Evolutionary conservation across 2,888 invertebrate species (phyloP), one percentile per base, ranked within the genome.

Genomic region (Acleris holmiana): DNA sequence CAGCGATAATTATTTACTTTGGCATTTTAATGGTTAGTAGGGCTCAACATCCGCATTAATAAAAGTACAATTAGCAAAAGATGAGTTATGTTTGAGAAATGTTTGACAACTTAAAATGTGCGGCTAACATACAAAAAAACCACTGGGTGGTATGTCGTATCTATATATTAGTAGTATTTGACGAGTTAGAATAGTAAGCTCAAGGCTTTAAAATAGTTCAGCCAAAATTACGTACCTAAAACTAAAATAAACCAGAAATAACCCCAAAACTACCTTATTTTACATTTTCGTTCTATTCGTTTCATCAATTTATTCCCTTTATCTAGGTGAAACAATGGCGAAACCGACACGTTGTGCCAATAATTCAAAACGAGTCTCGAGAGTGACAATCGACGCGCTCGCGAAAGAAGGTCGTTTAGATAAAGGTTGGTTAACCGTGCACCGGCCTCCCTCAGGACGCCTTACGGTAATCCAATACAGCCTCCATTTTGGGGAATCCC

Each of bases 391-490:
- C 44, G 54, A 50, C 44, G 21, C 23, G 35, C 54, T 54, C 18
- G 53, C 29, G 35, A 57, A 40, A 63, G 60, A 66, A 65, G 53
- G 61, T 61, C 65, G 61, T 67, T 57, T 61, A 67, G 67, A 67
- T 65, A 67, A 66, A 67, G 61, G 61, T 66, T 66, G 61, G 65
- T 66, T 65, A 61, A 60, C 61, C 61, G 49, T 57, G 54, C 57
- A 66, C 53, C 58, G 40, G 25, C 23, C 49, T 66, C 66, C 58
- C 67, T 21, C 46, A 61, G 66, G 61, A 66, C 49, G 61, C 25
- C 60, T 61, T 61, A 54, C 46, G 54, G 67, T 66, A 67, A 65
- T 57, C 57, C 54, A 67, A 67, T 66, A 61, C 46, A 57, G 51
- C 23, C 50, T 60, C 50, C 17, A 58, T 61, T 58, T 58, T 46